Percentiles rank a stretch among this genome's conserved stretches.
Evolutionary conservation across 2,113 vertebrate genomes (phyloP).

Genomic region (human): GRCh38 chr2:239506501-239507000

Average conservation of each 20-base stretch:
- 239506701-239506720: background rate
- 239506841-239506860: constrained; percentile 84
- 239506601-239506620: rapidly evolving
- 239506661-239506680: rapidly evolving
- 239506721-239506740: constrained; percentile 63
- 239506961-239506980: constrained; percentile 26
- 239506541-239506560: no score
- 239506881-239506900: constrained; percentile 51
- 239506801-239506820: constrained; percentile 83
- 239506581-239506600: rapidly evolving
- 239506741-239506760: constrained; percentile 29
- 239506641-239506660: rapidly evolving
- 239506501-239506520: rapidly evolving
- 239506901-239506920: constrained; percentile 12
- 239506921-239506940: constrained; percentile 59
- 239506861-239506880: constrained; percentile 80
- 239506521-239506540: no score
- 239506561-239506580: rapidly evolving
- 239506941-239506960: background rate
- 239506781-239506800: constrained; percentile 83
- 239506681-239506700: constrained; percentile 42
- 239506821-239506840: constrained; percentile 84
- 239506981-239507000: rapidly evolving
- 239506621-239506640: rapidly evolving
- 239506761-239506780: constrained; percentile 83